phyloP scores from a whole-genome alignment of 2,113 vertebrate genomes.

The Blennius ocellaris region DNA sequence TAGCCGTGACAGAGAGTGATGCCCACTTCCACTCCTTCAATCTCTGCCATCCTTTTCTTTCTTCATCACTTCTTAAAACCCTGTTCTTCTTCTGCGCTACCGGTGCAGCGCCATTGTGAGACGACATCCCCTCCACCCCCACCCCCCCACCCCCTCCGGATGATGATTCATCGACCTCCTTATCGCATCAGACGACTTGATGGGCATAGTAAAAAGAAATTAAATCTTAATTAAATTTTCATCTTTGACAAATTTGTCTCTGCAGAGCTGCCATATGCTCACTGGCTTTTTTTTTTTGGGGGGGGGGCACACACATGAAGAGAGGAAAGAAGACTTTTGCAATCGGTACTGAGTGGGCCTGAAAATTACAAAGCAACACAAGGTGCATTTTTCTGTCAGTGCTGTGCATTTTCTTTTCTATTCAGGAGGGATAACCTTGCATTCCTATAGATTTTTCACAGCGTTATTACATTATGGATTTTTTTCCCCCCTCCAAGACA shows the following conservation, averaged over 20 bases:
- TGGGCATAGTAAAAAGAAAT: slow-evolving; percentile 76
- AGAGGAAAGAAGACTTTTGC: slow-evolving; percentile 30
- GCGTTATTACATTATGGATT: slow-evolving; percentile 82
- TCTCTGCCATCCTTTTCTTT: slow-evolving; percentile 56
- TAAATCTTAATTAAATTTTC: slow-evolving; percentile 80
- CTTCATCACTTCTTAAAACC: slow-evolving; percentile 64
- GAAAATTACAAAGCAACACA: slow-evolving; percentile 58
- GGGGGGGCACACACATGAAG: slow-evolving; percentile 11
- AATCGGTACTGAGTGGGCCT: slow-evolving; percentile 51
- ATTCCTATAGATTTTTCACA: slow-evolving; percentile 70
- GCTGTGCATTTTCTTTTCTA: slow-evolving; percentile 55
- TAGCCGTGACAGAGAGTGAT: slow-evolving; percentile 75
- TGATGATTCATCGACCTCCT: slow-evolving; percentile 75
- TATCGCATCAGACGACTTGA: slow-evolving; percentile 73
- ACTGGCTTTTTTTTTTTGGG: slow-evolving; percentile 32
- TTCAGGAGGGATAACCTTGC: slow-evolving; percentile 59
- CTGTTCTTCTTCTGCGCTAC: slow-evolving; percentile 26
- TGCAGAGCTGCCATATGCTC: slow-evolving; percentile 74
- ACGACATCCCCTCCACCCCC: slow-evolving; percentile 9
- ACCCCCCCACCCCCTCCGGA: slow-evolving; percentile 1
- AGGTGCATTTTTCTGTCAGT: slow-evolving; percentile 62
- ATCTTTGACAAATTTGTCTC: slow-evolving; percentile 75
- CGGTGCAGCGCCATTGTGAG: slow-evolving; percentile 28
- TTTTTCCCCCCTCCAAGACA: slow-evolving; percentile 70
- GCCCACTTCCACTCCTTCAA: slow-evolving; percentile 61